Base-by-base conservation (phyloP, 2,888 invertebrate species). In the Hydrotaea diabolus region DNA sequence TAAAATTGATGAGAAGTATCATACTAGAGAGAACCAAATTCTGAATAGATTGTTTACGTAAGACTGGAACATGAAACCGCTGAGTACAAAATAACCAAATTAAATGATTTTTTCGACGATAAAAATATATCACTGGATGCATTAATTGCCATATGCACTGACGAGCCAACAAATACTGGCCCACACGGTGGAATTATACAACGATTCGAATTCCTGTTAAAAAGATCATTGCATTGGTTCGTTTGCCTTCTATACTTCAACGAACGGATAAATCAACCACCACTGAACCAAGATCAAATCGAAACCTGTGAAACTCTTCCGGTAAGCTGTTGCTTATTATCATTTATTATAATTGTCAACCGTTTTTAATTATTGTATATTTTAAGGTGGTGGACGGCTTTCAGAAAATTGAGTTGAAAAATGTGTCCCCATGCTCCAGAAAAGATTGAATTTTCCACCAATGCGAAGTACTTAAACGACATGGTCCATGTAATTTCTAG, bases 271-370 rank as follows among this genome's bases (percentile, higher is more conserved):
- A 69, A 69, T 69, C 46, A 39, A 69, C 69, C 46, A 46, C 8
- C 71, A 71, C 69, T 69, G 69, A 46, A 69, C 69, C 69, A 69
- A 69, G 69, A 43, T 59, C 74, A 59, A 74, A 74, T 59, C 59
- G 59, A 74, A 74, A 59, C 74, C 59, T 74, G 59, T 75, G 75
- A 75, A 75, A 75, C 62, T 62, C 59, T 75, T 75, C 75, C 75
- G 75, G 49, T 75, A 75, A 62, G 23, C 62, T 49, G 62, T 46
- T 75, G 59, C 49, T 75, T 46, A 62, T 59, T 43, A 57, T 59
- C 59, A 59, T 74, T 74, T 74, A 39, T 62, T 62, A 36, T 8
- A 36, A 3, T 36, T 5, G 5, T 36, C 36, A 36, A 36, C 36
- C n/a, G n/a, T n/a, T n/a, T n/a, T n/a, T n/a, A n/a, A n/a, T n/a